These are phyloP conservation scores for Trematomus loennbergii DNA, from an alignment of 2,113 vertebrate genomes.

Conservation along the genomic window DNA sequence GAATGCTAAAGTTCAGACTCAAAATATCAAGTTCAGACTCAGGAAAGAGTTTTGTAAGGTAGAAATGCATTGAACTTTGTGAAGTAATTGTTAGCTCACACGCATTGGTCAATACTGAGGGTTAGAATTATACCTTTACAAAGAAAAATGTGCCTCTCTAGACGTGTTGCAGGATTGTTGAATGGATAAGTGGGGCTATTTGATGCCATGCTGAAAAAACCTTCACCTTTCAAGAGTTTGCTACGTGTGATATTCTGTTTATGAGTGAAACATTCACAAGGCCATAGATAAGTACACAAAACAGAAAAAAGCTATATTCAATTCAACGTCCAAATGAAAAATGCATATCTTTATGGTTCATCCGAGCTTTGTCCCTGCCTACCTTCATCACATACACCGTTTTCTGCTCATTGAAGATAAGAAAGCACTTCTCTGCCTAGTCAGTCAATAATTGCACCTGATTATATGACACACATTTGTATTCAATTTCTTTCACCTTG, in stretches of 20 bases:
- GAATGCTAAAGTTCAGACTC: conserved; percentile 16
- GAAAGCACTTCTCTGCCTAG: background rate
- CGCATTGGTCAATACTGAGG: conserved; percentile 1
- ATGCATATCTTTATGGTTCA: background rate
- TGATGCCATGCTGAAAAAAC: background rate
- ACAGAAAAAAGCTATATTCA: background rate
- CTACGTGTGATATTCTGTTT: background rate
- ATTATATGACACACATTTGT: conserved; percentile 2
- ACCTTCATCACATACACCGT: background rate
- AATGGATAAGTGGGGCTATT: background rate
- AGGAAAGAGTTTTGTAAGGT: background rate
- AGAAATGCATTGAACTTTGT: background rate
- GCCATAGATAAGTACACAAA: too few relatives aligned
- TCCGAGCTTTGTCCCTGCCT: background rate
- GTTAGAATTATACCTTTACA: background rate
- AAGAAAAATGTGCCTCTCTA: background rate
- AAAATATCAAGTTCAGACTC: conserved; percentile 7
- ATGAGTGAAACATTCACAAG: background rate
- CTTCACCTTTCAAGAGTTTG: background rate
- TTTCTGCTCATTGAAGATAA: background rate
- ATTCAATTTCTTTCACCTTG: background rate
- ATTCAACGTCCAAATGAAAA: background rate
- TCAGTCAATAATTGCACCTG: conserved; percentile 23
- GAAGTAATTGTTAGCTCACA: background rate
- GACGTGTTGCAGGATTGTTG: background rate